Percentiles rank a stretch among this genome's conserved stretches.
Evolutionary conservation across 2,797 vertebrate genomes (phyloP).

Genomic region (Sus cebifrons): DNA sequence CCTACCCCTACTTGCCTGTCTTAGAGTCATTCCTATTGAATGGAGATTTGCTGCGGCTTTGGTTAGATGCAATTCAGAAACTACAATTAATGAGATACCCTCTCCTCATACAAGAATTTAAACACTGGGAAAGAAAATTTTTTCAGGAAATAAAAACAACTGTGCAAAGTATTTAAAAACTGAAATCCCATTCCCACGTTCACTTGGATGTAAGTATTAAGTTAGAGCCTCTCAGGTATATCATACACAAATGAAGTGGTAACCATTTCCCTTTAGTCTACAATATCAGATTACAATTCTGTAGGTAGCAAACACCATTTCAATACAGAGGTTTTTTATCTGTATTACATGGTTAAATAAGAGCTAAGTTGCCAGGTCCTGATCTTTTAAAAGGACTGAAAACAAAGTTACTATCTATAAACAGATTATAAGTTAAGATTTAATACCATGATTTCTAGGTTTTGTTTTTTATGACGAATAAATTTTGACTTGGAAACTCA

Average conservation of each 20-base stretch:
- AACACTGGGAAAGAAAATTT: neutral
- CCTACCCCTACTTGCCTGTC: neutral
- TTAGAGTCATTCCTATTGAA: neutral
- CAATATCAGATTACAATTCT: slow-evolving; percentile 17
- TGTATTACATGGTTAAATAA: slow-evolving; percentile 25
- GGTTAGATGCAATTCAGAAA: neutral
- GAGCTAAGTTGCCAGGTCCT: neutral
- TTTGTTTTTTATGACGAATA: slow-evolving; percentile 56
- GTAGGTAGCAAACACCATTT: slow-evolving; percentile 7
- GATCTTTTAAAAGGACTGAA: slow-evolving; percentile 59
- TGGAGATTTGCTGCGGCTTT: neutral
- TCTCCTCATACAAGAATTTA: slow-evolving; percentile 31
- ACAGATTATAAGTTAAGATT: slow-evolving; percentile 51
- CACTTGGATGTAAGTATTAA: slow-evolving; percentile 49
- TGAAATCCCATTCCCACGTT: slow-evolving; percentile 51
- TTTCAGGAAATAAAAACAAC: slow-evolving; percentile 54
- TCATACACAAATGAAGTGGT: neutral
- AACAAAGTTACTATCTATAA: slow-evolving; percentile 59
- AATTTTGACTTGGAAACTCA: slow-evolving; percentile 53
- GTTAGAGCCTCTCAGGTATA: slow-evolving; percentile 44
- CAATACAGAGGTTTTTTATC: neutral
- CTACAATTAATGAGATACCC: neutral
- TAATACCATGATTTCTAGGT: slow-evolving; percentile 51
- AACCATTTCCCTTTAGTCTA: slow-evolving; percentile 40
- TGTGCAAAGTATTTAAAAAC: slow-evolving; percentile 49